Percentiles rank a stretch among this genome's conserved stretches.
Evolutionary conservation across 2,888 invertebrate genomes (phyloP).

Genomic region (Trypoxylon attenuatum): DNA sequence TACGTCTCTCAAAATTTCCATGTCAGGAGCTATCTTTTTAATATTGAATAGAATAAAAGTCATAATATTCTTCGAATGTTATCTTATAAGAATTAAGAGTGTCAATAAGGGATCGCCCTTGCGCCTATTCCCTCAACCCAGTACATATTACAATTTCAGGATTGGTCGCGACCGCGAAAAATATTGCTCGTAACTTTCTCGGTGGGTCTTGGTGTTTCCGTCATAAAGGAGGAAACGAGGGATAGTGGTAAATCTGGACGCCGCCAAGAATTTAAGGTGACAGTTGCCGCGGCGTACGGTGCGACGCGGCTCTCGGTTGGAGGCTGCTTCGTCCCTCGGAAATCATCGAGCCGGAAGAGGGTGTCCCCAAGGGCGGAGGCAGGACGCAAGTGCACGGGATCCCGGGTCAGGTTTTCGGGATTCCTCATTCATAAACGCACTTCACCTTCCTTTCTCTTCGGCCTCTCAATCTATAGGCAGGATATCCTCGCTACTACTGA

Average conservation of each 20-base stretch:
- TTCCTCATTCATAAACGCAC: conserved; percentile 59
- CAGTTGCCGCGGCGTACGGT: conserved; percentile 52
- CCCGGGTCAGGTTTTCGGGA: conserved; percentile 52
- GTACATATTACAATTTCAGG: too few species aligned
- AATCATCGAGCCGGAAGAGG: conserved; percentile 69
- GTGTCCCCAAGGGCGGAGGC: conserved; percentile 64
- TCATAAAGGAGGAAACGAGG: conserved; percentile 6
- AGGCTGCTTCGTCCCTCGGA: conserved; percentile 20
- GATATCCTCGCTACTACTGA: conserved; percentile 66
- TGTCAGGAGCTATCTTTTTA: too few species aligned
- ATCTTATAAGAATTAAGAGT: too few species aligned
- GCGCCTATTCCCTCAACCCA: too few species aligned
- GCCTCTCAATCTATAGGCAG: conserved; percentile 63
- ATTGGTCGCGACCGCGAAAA: too few species aligned
- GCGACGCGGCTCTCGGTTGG: conserved; percentile 16
- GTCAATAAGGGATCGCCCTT: too few species aligned
- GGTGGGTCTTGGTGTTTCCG: too few species aligned
- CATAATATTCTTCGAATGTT: too few species aligned
- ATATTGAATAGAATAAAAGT: too few species aligned
- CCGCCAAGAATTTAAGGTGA: conserved; percentile 43
- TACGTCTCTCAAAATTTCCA: too few species aligned
- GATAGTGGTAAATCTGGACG: conserved; percentile 18
- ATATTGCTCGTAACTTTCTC: too few species aligned
- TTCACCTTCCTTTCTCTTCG: conserved; percentile 54
- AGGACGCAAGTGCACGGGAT: conserved; percentile 65